Evolutionary conservation across 2,888 invertebrate species (phyloP).

Genomic region (Dyspetes luteomarginatus): DNA sequence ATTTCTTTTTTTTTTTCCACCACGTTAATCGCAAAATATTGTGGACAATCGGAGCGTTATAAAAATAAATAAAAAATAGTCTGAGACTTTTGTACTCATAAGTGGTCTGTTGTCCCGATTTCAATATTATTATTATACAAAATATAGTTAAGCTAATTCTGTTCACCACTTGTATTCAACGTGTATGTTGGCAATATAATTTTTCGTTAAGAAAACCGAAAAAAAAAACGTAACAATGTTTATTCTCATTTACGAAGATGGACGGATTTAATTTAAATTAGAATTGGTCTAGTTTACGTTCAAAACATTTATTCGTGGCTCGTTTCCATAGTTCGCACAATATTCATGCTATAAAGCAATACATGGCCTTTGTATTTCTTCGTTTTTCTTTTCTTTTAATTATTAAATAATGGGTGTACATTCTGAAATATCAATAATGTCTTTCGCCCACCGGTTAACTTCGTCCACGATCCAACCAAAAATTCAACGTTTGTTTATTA

Average conservation of each 20-base stretch:
- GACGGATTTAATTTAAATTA: conserved; percentile 10
- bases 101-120: conserved; percentile 26
- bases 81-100: conserved; percentile 36
- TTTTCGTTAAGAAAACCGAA: conserved; percentile 51
- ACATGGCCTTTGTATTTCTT: conserved; percentile 69
- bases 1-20: not conserved
- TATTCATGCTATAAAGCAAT: conserved; percentile 73
- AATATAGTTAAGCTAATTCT: conserved; percentile 21
- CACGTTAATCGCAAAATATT: conserved; percentile 5
- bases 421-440: conserved; percentile 59
- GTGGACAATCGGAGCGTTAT: conserved; percentile 41
- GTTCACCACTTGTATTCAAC: conserved; percentile 54
- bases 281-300: conserved; percentile 67
- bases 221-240: not conserved
- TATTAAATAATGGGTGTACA: conserved; percentile 74
- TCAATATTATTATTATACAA: conserved; percentile 31
- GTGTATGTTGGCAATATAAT: conserved; percentile 52
- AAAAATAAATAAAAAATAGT: conserved; percentile 2
- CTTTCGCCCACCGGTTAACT: conserved; percentile 32
- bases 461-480: conserved; percentile 52
- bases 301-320: conserved; percentile 78
- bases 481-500: conserved; percentile 40
- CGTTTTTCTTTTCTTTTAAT: conserved; percentile 31
- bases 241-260: conserved; percentile 5
- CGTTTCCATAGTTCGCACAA: conserved; percentile 65